Conservation (phyloP, 2,888 invertebrate genomes). For the Eilema sororculum region DNA sequence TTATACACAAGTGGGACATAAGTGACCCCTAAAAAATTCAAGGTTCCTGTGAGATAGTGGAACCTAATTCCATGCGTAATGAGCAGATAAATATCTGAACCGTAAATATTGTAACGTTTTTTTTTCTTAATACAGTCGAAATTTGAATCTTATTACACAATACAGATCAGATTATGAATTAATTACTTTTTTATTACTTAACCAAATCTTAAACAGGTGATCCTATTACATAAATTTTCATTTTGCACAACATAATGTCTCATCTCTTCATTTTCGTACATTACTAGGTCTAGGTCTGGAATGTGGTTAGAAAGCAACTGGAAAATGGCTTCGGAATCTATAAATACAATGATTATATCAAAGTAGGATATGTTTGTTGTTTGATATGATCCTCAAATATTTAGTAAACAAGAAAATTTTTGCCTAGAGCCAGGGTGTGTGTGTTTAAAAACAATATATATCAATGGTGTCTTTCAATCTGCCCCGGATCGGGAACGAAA, state of each 20-base stretch:
- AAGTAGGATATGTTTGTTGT: too few relatives aligned
- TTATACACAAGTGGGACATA: not conserved
- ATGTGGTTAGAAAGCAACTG: constrained; percentile 10
- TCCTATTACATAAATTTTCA: constrained; percentile 3
- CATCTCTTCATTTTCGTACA: constrained; percentile 4
- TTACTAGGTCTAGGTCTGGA: constrained; percentile 7
- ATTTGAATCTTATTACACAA: not conserved
- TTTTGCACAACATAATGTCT: not conserved
- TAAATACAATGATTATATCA: constrained; percentile 14
- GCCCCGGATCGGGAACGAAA: too few relatives aligned
- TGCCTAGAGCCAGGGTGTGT: too few relatives aligned
- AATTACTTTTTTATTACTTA: not conserved
- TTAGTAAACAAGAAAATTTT: too few relatives aligned
- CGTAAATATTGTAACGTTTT: not conserved
- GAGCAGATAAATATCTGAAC: not conserved
- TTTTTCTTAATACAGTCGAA: not conserved
- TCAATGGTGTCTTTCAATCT: too few relatives aligned
- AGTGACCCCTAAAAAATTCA: not conserved
- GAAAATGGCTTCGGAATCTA: constrained; percentile 9
- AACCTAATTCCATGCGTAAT: not conserved
- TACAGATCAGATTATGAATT: not conserved
- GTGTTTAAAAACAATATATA: too few relatives aligned
- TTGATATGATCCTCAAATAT: not conserved
- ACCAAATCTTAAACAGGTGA: not conserved
- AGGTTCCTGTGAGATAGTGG: not conserved